Evolutionary conservation across 2,888 invertebrate species (phyloP), one percentile per base, ranked within the genome.

Genomic region (Stenodera caucasica): DNA sequence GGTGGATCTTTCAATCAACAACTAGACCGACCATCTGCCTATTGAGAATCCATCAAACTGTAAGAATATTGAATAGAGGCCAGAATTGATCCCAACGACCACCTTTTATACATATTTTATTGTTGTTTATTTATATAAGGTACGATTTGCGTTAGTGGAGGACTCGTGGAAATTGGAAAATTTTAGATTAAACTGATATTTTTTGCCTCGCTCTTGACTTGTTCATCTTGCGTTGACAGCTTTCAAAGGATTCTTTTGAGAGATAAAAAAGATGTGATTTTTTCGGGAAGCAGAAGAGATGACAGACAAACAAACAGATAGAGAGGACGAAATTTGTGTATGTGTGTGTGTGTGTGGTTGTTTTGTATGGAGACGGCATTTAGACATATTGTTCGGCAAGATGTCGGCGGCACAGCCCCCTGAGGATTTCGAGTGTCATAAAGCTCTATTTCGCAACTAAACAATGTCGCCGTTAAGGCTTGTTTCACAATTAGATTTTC

Each of bases 391-490:
- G 51, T 35, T 45, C 23, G 37, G 51, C 40, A 55, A 32, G 54
- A 55, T 59, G 59, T 59, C 32, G 21, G 26, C 50, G 35, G 18
- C 51, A 55, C 21, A 40, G 32, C 52, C 49, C 55, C 52, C 59
- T 15, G 29, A 52, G 56, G 56, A 57, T 53, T 51, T 60, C 52
- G 49, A 60, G 56, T 60, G 56, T 52, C 56, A 56, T 60, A 56
- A 56, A 60, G 60, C 56, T 57, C 45, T 56, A 56, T 60, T 53
- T 60, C 51, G 35, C 21, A 35, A 53, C 56, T 32, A 37, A 26
- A 26, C 50, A 60, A 53, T 49, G 35, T 53, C 32, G 23, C 53
- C 53, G 53, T 23, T 21, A 32, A 52, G 53, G 26, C 53, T n/a
- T n/a, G n/a, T n/a, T n/a, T n/a, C n/a, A n/a, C n/a, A n/a, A n/a